A percentile compares a stretch with the other conserved stretches of the same genome.
Evolutionary conservation across 64 coral and sea anemone genomes (phyloP).

Genomic region (Stichodactyla mertensii): DNA sequence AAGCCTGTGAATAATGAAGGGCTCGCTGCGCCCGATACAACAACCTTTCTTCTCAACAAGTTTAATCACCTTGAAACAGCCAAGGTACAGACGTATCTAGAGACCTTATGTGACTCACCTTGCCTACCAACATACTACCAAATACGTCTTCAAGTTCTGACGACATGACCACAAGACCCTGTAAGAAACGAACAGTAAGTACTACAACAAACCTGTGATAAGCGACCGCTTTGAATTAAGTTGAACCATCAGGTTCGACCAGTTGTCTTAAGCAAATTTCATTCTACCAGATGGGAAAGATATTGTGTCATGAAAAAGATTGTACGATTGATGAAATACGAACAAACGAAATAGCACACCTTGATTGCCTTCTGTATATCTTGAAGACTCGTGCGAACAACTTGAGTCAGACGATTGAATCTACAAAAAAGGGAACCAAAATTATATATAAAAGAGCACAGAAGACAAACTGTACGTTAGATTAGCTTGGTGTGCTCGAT

Average conservation of each 20-base stretch:
- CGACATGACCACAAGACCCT: conserved; percentile 97
- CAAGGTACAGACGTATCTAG: neutral
- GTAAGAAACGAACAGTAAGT: neutral
- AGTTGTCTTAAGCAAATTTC: neutral
- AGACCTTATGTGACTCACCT: conserved; percentile 28
- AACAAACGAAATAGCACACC: conserved; percentile 20
- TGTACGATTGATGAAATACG: neutral
- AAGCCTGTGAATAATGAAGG: no score
- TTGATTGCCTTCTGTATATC: conserved; percentile 88
- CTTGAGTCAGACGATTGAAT: conserved; percentile 78
- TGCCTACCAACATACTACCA: conserved; percentile 91
- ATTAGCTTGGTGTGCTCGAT: no score
- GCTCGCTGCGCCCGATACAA: no score
- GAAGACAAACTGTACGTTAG: no score
- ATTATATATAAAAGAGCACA: neutral
- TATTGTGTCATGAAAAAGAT: neutral
- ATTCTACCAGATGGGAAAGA: no score
- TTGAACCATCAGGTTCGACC: neutral
- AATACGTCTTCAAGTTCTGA: conserved; percentile 93
- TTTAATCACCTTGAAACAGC: no score
- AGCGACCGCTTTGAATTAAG: no score
- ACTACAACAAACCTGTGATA: no score
- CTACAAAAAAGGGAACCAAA: conserved; percentile 23
- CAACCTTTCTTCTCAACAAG: no score
- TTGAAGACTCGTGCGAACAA: conserved; percentile 85